Evolutionary conservation across 2,888 invertebrate genomes (phyloP), one percentile per base, ranked within the genome.

Genomic region (Netelia inedita): DNA sequence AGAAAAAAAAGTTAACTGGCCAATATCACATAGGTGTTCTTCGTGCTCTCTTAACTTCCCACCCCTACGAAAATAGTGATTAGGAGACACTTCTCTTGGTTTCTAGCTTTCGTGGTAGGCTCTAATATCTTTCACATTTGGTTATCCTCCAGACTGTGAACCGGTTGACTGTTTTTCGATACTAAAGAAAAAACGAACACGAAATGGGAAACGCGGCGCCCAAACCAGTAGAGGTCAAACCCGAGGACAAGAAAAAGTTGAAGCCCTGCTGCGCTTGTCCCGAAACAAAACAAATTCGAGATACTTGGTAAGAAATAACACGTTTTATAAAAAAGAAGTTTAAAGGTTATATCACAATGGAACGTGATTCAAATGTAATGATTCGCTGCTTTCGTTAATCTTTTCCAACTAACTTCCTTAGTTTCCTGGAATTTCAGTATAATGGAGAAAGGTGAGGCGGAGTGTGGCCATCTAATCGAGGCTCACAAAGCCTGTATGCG

Each of bases 181-280:
- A 16, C n/a, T 5, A 43, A 16, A 5, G 35, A 35, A 41, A 35
- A 19, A 41, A 5, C n/a, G 5, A 57, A 46, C 28, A 79, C 2
- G 87, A 74, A 89, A 96, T 96, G 96, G 96, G 95, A 85, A 95
- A 95, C 89, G 91, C 94, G 69, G 92, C 93, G 84, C 94, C 94
- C 11, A 95, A 95, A 92, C 94, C 91, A 59, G 68, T 85, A 78
- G 94, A 94, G 10, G 92, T 61, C 10, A 87, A 86, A 50, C 23
- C 93, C 14, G 94, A 94, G 10, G 95, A 95, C 66, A 96, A 97
- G 89, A 96, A 97, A 66, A 98, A 98, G 92, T 94, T 98, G 85
- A 99, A 98, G 93, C 97, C 99, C 2, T 99, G 99, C 92, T 99
- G 99, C 95, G 99, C 99, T 2, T 99, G 99, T 94, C 99, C 99